Evolutionary conservation across 2,113 vertebrate species (phyloP).

Genomic region (Tiliqua scincoides): DNA sequence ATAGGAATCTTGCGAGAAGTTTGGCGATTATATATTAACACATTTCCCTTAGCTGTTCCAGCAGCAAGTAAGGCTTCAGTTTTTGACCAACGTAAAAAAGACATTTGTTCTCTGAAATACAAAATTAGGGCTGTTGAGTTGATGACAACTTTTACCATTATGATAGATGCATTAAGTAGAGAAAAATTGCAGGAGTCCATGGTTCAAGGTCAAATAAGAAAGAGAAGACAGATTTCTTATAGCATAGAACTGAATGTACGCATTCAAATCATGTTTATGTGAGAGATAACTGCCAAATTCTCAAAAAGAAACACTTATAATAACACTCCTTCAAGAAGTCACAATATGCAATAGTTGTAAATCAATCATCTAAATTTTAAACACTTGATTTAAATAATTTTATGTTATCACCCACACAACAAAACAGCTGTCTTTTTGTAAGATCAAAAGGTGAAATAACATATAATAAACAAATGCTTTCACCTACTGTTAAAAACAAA

Average conservation of each 20-base stretch:
- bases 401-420: not conserved
- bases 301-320: not conserved
- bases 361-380: not conserved
- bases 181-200: not conserved
- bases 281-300: not conserved
- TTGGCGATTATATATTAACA: constrained; percentile 95
- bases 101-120: constrained; percentile 89
- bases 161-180: not conserved
- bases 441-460: not conserved
- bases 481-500: not conserved
- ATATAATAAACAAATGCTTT: not conserved
- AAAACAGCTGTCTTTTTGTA: not conserved
- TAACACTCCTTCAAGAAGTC: not conserved
- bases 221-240: not conserved
- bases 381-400: not conserved
- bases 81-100: constrained; percentile 94
- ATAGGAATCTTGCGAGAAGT: constrained; percentile 96
- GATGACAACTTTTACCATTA: not conserved
- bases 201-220: not conserved
- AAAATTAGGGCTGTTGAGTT: constrained; percentile 8
- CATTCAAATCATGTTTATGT: not conserved
- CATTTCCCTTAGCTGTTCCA: constrained; percentile 94
- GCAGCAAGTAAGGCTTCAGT: constrained; percentile 86
- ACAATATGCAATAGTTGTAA: not conserved
- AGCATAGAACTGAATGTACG: not conserved